These are phyloP conservation scores for Drosophila kurseongensis DNA, from an alignment of 1,140 invertebrate genomes.

Conservation along the genomic window DNA sequence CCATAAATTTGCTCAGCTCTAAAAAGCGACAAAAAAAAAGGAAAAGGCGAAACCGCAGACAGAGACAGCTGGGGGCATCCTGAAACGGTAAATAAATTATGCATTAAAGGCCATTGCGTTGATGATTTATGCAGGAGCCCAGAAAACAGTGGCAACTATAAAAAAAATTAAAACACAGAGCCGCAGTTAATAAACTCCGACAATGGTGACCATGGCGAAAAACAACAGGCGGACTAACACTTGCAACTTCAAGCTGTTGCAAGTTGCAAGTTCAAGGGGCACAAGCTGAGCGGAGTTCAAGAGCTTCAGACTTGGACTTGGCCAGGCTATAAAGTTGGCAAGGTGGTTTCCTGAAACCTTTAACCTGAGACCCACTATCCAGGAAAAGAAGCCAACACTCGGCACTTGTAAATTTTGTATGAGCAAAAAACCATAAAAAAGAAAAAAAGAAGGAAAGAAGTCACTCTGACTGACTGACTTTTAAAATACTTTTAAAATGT, in stretches of 20 bases:
- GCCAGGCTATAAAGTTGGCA: background rate
- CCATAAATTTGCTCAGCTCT: constrained; percentile 55
- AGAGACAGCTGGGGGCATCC: constrained; percentile 35
- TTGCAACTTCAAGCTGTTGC: constrained; percentile 31
- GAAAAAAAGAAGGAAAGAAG: background rate
- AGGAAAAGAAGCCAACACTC: constrained; percentile 11
- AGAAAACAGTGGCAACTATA: constrained; percentile 13
- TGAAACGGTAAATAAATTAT: constrained; percentile 63
- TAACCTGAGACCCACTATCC: constrained; percentile 7
- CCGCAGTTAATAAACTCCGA: constrained; percentile 38
- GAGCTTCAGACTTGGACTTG: constrained; percentile 52
- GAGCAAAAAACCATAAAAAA: constrained; percentile 27
- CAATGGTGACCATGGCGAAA: constrained; percentile 29
- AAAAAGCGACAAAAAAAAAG: constrained; percentile 20
- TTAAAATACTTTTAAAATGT: background rate
- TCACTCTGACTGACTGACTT: background rate
- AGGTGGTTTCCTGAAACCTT: constrained; percentile 1
- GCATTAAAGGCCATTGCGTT: constrained; percentile 62
- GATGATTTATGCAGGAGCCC: constrained; percentile 63
- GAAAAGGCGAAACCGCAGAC: constrained; percentile 33
- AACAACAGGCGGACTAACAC: constrained; percentile 23
- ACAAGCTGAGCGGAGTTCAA: constrained; percentile 39
- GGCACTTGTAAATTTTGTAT: constrained; percentile 76
- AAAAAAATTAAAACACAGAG: constrained; percentile 10
- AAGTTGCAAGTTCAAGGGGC: constrained; percentile 49